phyloP scores from a whole-genome alignment of 2,797 vertebrate genomes.

The Aphelocoma californica region DNA sequence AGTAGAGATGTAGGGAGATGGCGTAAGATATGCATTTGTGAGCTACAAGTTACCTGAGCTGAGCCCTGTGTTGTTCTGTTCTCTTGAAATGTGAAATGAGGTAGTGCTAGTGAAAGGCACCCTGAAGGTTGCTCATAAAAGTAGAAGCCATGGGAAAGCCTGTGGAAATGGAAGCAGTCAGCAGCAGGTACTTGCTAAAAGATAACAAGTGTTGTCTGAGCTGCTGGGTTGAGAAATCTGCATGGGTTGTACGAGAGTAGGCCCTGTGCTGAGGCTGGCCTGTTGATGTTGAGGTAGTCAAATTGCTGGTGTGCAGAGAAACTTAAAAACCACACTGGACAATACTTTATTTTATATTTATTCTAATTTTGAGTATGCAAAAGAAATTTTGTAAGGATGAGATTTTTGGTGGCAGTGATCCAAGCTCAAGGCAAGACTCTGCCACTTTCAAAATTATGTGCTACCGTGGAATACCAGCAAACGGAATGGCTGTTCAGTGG shows the following conservation, averaged over 20 bases:
- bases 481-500: background rate
- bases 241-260: accelerated
- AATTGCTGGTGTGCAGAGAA: background rate
- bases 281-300: accelerated
- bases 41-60: background rate
- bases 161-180: background rate
- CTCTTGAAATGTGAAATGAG: background rate
- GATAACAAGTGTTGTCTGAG: background rate
- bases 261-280: background rate
- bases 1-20: background rate
- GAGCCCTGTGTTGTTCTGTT: background rate
- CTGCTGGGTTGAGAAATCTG: background rate
- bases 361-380: background rate
- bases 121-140: background rate
- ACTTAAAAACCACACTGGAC: background rate
- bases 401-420: background rate
- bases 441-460: background rate
- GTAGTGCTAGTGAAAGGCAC: background rate
- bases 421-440: background rate
- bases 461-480: background rate
- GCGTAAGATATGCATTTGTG: background rate
- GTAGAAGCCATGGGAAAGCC: background rate
- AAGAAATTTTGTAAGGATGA: background rate
- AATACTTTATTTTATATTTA: background rate
- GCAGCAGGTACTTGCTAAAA: background rate